Conservation (phyloP, 1,140 invertebrate species). For the Sipha flava region DNA sequence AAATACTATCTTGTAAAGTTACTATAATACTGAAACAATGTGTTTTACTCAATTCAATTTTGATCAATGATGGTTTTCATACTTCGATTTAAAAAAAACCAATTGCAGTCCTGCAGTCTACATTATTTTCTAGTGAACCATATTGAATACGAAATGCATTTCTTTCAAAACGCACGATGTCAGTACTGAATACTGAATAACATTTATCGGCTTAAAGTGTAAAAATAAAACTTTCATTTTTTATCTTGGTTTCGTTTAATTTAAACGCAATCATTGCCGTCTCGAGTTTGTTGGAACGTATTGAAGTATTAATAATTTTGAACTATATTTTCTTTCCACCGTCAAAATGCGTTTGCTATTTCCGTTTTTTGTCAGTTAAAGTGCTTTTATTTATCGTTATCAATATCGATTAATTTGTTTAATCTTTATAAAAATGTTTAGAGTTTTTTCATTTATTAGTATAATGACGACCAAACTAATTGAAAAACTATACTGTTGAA, state of each 20-base stretch:
- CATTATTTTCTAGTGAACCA: not conserved
- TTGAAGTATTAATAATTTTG: not conserved
- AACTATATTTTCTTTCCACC: not conserved
- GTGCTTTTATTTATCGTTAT: not conserved
- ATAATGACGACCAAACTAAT: not conserved
- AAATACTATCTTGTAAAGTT: too few species aligned
- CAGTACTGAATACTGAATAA: not conserved
- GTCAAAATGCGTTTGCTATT: not conserved
- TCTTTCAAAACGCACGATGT: not conserved
- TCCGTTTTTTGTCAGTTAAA: not conserved
- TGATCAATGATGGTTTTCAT: not conserved
- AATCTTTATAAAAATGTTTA: too few species aligned
- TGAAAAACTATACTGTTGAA: not conserved
- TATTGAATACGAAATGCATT: not conserved
- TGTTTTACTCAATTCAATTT: not conserved
- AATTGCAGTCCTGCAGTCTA: too few species aligned
- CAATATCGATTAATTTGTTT: too few species aligned
- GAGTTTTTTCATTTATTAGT: too few species aligned
- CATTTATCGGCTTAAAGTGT: not conserved
- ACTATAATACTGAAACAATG: not conserved
- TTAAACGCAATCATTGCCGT: not conserved
- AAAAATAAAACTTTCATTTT: conserved; percentile 13
- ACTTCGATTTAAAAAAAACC: not conserved
- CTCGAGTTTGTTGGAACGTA: not conserved
- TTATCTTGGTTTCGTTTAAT: not conserved